These are phyloP conservation scores for Molossus molossus DNA, from an alignment of 2,797 vertebrate genomes.

Conservation along the genomic window DNA sequence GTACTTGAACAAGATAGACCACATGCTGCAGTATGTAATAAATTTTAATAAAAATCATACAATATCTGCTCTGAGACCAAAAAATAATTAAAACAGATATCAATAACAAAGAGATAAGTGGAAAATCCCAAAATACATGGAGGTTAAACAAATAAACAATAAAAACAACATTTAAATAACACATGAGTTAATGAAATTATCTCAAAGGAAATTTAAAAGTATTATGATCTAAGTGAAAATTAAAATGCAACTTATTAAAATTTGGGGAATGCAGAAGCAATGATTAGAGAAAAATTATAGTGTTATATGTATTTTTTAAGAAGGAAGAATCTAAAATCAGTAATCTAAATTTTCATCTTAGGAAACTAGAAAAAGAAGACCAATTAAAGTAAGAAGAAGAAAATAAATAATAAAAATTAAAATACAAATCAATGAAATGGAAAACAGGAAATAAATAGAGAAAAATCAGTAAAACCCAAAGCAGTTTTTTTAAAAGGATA, in stretches of 20 bases:
- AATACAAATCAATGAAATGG: neutral
- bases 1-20: neutral
- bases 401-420: neutral
- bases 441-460: neutral
- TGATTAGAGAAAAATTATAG: neutral
- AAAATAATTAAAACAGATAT: neutral
- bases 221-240: neutral
- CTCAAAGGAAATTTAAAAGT: neutral
- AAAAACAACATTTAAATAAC: neutral
- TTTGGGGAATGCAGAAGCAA: neutral
- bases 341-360: neutral
- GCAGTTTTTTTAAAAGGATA: neutral
- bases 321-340: neutral
- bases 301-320: neutral
- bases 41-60: neutral
- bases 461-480: neutral
- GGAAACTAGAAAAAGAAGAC: neutral
- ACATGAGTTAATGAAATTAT: neutral
- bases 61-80: neutral
- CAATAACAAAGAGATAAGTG: neutral
- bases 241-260: neutral
- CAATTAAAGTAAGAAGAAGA: neutral
- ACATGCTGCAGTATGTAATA: neutral
- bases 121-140: neutral
- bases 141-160: neutral